Evolutionary conservation across 1,140 invertebrate species (phyloP).

Genomic region (Drosophila novamexicana): DNA sequence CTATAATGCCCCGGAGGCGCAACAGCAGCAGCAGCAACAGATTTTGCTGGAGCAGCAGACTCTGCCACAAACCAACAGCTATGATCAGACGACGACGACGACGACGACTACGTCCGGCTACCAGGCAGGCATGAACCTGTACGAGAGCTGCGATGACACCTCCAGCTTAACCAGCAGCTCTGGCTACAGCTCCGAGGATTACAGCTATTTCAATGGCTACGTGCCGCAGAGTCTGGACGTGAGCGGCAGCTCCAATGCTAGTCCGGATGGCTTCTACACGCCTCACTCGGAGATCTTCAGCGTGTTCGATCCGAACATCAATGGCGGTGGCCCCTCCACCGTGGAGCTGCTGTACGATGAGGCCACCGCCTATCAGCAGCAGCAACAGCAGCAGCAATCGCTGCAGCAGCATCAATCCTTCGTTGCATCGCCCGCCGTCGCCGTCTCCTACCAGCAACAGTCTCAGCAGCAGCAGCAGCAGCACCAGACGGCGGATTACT

Average conservation of each 20-base stretch:
- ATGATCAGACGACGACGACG: constrained; percentile 23
- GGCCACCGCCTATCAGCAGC: constrained; percentile 55
- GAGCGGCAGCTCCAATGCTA: constrained; percentile 34
- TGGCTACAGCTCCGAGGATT: constrained; percentile 77
- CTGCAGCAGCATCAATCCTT: constrained; percentile 37
- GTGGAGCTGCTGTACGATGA: constrained; percentile 63
- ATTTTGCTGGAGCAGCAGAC: constrained; percentile 4
- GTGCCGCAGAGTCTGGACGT: constrained; percentile 41
- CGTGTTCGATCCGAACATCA: constrained; percentile 65
- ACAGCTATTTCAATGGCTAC: constrained; percentile 64
- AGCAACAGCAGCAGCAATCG: constrained; percentile 28
- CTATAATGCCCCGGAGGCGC: constrained; percentile 32
- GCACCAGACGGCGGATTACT: constrained; percentile 62
- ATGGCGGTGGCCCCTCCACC: constrained; percentile 17
- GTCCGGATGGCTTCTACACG: constrained; percentile 61
- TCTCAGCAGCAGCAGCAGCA: constrained; percentile 39
- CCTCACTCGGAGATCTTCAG: constrained; percentile 74
- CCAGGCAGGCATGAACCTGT: constrained; percentile 51
- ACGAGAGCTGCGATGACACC: constrained; percentile 82
- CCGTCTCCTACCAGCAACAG: constrained; percentile 49
- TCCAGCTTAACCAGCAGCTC: constrained; percentile 78
- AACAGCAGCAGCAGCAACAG: constrained; percentile 25
- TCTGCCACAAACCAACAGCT: constrained; percentile 14
- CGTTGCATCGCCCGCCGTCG: constrained; percentile 11
- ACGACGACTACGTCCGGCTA: constrained; percentile 29